Conservation (phyloP, 2,888 invertebrate species). For the Cryptocheilus praepositus region DNA sequence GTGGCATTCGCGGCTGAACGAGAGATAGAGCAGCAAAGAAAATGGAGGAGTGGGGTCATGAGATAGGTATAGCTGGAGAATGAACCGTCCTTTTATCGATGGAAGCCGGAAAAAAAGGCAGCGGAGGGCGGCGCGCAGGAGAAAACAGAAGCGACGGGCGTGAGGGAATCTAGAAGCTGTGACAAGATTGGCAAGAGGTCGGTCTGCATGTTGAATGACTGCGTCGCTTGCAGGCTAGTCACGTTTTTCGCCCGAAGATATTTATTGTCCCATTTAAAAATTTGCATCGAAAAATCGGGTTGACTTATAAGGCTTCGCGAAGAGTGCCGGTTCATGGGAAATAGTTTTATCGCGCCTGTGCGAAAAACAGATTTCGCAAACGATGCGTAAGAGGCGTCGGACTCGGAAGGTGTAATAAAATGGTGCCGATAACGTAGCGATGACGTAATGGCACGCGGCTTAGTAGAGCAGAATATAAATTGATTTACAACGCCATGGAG, state of each 20-base stretch:
- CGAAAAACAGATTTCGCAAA: too few relatives aligned
- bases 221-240: constrained; percentile 41
- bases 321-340: too few relatives aligned
- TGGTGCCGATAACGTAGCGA: too few relatives aligned
- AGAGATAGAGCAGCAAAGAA: background rate
- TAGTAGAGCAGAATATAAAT: too few relatives aligned
- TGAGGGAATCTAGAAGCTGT: constrained; percentile 12
- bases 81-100: background rate
- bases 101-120: too few relatives aligned
- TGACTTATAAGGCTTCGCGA: background rate
- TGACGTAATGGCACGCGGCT: too few relatives aligned
- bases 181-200: constrained; percentile 36
- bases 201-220: constrained; percentile 20
- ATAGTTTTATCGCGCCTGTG: too few relatives aligned
- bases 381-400: too few relatives aligned
- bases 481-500: too few relatives aligned
- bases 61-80: background rate
- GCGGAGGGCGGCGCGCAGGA: too few relatives aligned
- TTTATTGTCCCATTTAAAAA: constrained; percentile 62
- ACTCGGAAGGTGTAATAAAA: too few relatives aligned
- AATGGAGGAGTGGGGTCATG: constrained; percentile 14
- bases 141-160: background rate
- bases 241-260: constrained; percentile 42
- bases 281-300: constrained; percentile 55
- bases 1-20: constrained; percentile 26